Conservation (phyloP, 2,113 vertebrate species). For the Gallinago jamesoni region DNA sequence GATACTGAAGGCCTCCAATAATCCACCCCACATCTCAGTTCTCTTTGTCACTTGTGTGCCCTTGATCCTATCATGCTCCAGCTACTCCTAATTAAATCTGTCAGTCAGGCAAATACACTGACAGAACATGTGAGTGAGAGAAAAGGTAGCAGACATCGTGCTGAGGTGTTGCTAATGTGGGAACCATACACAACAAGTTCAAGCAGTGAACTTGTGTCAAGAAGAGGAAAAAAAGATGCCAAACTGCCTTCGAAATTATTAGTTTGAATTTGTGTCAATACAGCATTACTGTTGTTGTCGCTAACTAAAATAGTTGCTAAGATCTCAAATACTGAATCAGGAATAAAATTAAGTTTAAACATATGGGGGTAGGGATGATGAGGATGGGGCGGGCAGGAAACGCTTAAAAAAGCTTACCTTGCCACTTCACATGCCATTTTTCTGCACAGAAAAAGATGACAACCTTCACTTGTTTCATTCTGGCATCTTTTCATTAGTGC, state of each 20-base stretch:
- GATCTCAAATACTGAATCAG: background rate
- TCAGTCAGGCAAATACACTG: constrained; percentile 1
- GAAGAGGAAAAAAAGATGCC: background rate
- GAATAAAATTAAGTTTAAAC: background rate
- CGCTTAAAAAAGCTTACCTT: background rate
- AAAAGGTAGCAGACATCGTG: background rate
- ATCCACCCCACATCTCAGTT: background rate
- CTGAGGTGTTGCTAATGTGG: background rate
- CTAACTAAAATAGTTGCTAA: background rate
- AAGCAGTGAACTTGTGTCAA: background rate
- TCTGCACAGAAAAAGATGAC: background rate
- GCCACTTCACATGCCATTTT: background rate
- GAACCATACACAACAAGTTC: background rate
- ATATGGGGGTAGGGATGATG: background rate
- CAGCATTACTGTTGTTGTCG: background rate
- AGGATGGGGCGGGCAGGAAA: background rate
- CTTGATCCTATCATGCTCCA: background rate
- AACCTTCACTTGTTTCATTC: background rate
- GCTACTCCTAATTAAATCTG: constrained; percentile 47
- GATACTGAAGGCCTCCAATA: background rate
- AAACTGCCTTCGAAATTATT: background rate
- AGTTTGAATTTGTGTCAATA: background rate
- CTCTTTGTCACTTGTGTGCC: background rate
- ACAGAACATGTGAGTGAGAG: background rate
- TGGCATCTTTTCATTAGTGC: background rate